phyloP scores from a whole-genome alignment of 1,140 invertebrate genomes.

The Mamestra configurata region DNA sequence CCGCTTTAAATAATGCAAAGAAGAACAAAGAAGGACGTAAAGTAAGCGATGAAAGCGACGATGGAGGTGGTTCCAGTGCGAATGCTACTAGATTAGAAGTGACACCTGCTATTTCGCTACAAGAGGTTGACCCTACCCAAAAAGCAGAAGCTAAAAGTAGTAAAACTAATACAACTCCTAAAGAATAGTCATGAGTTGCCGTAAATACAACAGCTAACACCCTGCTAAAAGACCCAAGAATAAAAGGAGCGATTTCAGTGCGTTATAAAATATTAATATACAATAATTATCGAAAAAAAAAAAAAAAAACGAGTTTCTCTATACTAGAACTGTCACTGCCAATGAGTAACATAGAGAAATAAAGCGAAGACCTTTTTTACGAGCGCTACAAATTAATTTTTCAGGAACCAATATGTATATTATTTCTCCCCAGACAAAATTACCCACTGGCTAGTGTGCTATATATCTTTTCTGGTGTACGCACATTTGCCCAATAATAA shows the following conservation, averaged over 20 bases:
- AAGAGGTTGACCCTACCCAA: background rate
- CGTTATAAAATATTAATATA: too few species aligned
- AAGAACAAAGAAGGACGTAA: constrained; percentile 47
- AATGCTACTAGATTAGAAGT: background rate
- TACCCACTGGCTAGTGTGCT: background rate
- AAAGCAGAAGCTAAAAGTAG: background rate
- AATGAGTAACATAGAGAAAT: too few species aligned
- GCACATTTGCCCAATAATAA: background rate
- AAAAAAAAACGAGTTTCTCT: too few species aligned
- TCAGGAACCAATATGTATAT: background rate
- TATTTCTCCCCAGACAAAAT: background rate
- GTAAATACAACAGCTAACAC: background rate
- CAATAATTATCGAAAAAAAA: too few species aligned
- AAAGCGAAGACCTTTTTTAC: background rate
- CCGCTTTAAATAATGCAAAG: constrained; percentile 50
- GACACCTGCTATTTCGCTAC: background rate
- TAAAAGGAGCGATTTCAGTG: background rate
- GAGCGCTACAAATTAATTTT: background rate
- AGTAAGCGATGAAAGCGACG: background rate
- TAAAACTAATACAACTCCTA: background rate
- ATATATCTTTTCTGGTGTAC: background rate
- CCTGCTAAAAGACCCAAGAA: background rate
- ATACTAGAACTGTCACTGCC: too few species aligned
- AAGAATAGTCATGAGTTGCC: background rate
- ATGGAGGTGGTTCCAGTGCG: background rate